Percentiles rank a stretch among this genome's conserved stretches.
These are phyloP conservation scores for Pandemis corylana DNA, from an alignment of 2,888 invertebrate species.

Conservation along the genomic window DNA sequence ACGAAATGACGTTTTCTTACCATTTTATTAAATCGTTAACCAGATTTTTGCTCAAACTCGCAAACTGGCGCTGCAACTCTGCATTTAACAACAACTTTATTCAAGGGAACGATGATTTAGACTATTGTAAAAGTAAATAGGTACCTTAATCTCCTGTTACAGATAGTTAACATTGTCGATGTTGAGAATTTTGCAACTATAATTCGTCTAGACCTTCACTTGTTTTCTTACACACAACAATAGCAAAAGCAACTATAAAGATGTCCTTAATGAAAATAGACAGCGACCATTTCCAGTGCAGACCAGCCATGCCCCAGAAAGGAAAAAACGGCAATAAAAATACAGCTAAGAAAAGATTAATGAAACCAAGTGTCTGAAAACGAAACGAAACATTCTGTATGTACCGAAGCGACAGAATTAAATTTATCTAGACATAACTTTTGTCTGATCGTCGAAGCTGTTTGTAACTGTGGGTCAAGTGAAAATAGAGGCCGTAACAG, in stretches of 20 bases:
- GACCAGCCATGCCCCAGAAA: background rate
- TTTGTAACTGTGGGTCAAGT: background rate
- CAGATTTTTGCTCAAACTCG: background rate
- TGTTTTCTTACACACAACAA: background rate
- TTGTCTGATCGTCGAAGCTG: background rate
- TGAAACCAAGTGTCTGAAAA: background rate
- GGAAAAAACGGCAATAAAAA: background rate
- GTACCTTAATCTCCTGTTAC: too few species aligned
- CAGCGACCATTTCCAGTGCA: background rate
- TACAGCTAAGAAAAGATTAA: conserved; percentile 1
- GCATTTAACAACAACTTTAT: too few species aligned
- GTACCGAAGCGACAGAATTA: background rate
- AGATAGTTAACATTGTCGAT: too few species aligned
- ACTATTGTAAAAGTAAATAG: too few species aligned
- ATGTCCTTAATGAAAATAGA: background rate
- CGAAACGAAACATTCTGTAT: too few species aligned
- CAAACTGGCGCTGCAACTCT: background rate
- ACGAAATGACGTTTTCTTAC: conserved; percentile 5
- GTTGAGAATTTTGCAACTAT: too few species aligned
- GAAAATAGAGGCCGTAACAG: background rate
- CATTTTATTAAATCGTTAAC: background rate
- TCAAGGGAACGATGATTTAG: too few species aligned
- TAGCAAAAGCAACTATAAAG: background rate
- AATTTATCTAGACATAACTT: too few species aligned
- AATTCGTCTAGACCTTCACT: too few species aligned